Conservation (phyloP, 2,888 invertebrate genomes). For the Dasysyrphus tricinctus region DNA sequence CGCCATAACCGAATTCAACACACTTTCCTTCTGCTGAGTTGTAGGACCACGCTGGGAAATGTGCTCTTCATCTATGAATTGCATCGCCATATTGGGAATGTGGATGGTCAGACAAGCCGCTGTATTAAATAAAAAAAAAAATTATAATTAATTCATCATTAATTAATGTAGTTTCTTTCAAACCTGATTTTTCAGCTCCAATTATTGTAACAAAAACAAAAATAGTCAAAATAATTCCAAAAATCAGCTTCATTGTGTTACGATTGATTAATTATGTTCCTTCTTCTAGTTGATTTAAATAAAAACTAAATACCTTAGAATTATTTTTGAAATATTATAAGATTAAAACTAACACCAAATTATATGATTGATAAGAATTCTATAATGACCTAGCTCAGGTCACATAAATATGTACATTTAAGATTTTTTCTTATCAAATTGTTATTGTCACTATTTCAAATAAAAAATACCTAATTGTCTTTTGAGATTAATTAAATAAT, state of each 20-base stretch:
- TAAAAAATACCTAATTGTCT: too few species aligned
- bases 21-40: conserved; percentile 12
- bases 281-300: background rate
- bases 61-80: background rate
- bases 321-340: too few species aligned
- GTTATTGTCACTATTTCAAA: too few species aligned
- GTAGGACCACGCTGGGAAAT: background rate
- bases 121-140: background rate
- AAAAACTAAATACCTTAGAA: background rate
- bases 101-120: conserved; percentile 20
- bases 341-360: background rate
- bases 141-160: background rate
- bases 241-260: background rate
- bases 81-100: background rate
- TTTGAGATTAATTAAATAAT: too few species aligned
- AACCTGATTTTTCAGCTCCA: conserved; percentile 17
- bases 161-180: too few species aligned
- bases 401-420: background rate
- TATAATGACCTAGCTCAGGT: background rate
- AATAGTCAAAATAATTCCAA: conserved; percentile 19
- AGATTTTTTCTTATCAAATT: too few species aligned
- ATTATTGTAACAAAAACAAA: background rate
- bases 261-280: background rate
- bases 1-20: conserved; percentile 11
- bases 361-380: background rate